Base-by-base conservation (phyloP, 2,797 vertebrate genomes). In the Borostomias antarcticus region DNA sequence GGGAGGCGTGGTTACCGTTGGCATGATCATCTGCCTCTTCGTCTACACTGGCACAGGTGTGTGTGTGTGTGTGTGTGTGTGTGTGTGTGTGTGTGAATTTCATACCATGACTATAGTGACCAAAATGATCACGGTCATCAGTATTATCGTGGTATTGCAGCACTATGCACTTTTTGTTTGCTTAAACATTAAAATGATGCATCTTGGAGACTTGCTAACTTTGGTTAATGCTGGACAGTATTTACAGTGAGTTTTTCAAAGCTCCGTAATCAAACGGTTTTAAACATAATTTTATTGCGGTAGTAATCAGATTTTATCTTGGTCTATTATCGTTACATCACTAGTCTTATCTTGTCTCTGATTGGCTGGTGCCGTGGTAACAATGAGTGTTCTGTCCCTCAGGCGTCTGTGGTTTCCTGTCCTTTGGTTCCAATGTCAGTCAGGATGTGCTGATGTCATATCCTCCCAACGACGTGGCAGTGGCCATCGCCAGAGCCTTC, bases 31-130 rank as follows among this genome's bases (percentile, higher is more conserved):
- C 85, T 97, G 96, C 62, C 94, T 99, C 54, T 96, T 95, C 0
- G 96, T 99, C 78, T 99, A 99, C 89, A 96, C 91, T 0, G 96
- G 97, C 82, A 98, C 97, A 81, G 97, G 96, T 98, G 79, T 69
- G 89, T 15, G 61, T 67, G 23, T 47, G 2, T 60, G 28, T 52
- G 26, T 35, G 35, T 40, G 37, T 40, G 43, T 50, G 47, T 35
- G 13, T 64, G 43, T 62, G 45, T 33, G 5, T 70, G 11, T 62
- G 28, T 30, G 17, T 48, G 19, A 33, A 45, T 17, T n/a, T n/a
- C n/a, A n/a, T n/a, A n/a, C n/a, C n/a, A n/a, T n/a, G n/a, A n/a
- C n/a, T n/a, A n/a, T n/a, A n/a, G n/a, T n/a, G n/a, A n/a, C n/a
- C n/a, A n/a, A n/a, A n/a, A n/a, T n/a, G n/a, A n/a, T n/a, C n/a